Evolutionary conservation across 2,113 vertebrate species (phyloP), one percentile per base, ranked within the genome.

Genomic region (Smithornis capensis): DNA sequence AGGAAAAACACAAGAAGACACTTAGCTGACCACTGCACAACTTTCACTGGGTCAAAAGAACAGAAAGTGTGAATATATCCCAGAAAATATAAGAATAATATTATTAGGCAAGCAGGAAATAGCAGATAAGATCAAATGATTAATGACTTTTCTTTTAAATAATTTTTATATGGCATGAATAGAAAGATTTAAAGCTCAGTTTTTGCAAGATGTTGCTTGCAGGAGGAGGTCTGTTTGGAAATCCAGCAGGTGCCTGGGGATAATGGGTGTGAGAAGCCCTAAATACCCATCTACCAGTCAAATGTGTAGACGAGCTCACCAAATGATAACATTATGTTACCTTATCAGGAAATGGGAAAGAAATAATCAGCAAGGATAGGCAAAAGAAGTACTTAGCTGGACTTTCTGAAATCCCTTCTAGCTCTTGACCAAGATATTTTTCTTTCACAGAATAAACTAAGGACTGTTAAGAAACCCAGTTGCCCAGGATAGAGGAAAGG

Each of bases 361-460:
- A 94, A 92, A 75, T 65, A 1, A 75, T 81, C 56, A 86, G 24
- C 38, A 77, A 92, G 35, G 55, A 88, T 12, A 88, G 64, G 31
- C 33, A 52, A 77, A 82, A 78, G 62, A 42, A 28, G 14, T 45
- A 65, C 14, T 79, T 65, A 15, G 27, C 28, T 69, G 35, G 65
- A 71, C 69, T 89, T 92, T 93, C 79, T 95, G 24, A 67, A 78
- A 74, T 86, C 75, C 19, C 38, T 92, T 89, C 83, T 44, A 92
- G 68, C n/a, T 37, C 60, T 83, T 77, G 33, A 74, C 71, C 86
- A 67, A 79, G 80, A 75, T 59, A 37, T 87, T 83, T 94, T 69
- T 86, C 25, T 92, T 79, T 87, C 64, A 45, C 47, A 71, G 83
- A 86, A 89, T 38, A 92, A 96, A 88, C 76, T 42, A 60, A 94